These are phyloP conservation scores for Ochotona princeps DNA, from an alignment of 2,113 vertebrate genomes.

Conservation along the genomic window DNA sequence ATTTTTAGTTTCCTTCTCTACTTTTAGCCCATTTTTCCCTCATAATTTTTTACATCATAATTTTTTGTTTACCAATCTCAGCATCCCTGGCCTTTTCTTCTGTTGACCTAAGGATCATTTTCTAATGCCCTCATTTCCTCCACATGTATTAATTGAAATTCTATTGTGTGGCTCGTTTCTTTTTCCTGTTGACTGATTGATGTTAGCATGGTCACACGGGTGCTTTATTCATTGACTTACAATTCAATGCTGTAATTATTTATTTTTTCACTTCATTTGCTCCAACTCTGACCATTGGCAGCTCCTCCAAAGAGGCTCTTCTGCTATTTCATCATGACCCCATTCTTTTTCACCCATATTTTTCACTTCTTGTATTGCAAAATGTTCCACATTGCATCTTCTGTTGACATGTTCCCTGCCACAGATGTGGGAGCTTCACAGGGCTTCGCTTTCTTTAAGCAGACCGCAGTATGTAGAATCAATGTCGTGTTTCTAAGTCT, in stretches of 20 bases:
- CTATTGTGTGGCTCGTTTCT: background rate
- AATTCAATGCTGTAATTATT: background rate
- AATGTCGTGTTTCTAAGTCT: background rate
- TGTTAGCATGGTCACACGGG: background rate
- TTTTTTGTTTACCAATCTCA: background rate
- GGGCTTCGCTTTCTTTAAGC: background rate
- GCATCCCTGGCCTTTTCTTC: background rate
- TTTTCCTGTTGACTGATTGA: background rate
- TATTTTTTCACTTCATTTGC: background rate
- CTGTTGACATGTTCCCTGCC: background rate
- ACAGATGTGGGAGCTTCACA: background rate
- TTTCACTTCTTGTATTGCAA: background rate
- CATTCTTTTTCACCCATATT: background rate
- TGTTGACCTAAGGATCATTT: slow-evolving; percentile 1
- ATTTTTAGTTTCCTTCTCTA: slow-evolving; percentile 39
- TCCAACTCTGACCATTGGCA: background rate
- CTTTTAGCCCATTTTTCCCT: slow-evolving; percentile 40
- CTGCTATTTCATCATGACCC: background rate
- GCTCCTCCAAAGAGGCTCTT: background rate
- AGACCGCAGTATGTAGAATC: background rate
- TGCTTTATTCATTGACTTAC: slow-evolving; percentile 8
- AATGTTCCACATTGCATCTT: background rate
- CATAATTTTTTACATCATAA: background rate
- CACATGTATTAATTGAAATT: slow-evolving; percentile 16
- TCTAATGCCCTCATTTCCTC: background rate